Conservation (phyloP, 2,888 invertebrate species). For the Drosophila meridionalis region DNA sequence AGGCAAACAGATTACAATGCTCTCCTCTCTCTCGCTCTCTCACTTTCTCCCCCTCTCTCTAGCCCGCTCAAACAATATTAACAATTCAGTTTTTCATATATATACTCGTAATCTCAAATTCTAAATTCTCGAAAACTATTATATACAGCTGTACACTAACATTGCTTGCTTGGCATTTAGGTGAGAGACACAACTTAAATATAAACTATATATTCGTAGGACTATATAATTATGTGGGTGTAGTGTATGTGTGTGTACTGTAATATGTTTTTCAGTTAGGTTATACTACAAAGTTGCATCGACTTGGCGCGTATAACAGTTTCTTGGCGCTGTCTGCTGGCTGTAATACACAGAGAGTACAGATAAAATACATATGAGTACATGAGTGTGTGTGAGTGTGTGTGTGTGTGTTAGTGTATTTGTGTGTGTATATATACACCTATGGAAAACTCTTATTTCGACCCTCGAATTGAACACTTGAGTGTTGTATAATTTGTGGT, state of each 20-base stretch:
- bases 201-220: slow-evolving; percentile 28
- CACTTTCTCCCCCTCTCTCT: slow-evolving; percentile 11
- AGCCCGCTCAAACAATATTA: slow-evolving; percentile 31
- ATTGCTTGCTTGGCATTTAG: slow-evolving; percentile 52
- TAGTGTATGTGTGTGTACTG: slow-evolving; percentile 11
- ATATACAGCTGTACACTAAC: slow-evolving; percentile 51
- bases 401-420: neutral
- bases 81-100: slow-evolving; percentile 30
- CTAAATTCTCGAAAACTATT: slow-evolving; percentile 45
- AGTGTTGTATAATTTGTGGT: slow-evolving; percentile 5
- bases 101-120: slow-evolving; percentile 26
- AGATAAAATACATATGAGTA: slow-evolving; percentile 19
- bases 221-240: slow-evolving; percentile 16
- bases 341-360: slow-evolving; percentile 24
- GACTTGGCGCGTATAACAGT: slow-evolving; percentile 21
- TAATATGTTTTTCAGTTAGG: slow-evolving; percentile 6
- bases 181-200: slow-evolving; percentile 44
- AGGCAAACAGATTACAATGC: slow-evolving; percentile 81
- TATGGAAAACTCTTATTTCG: slow-evolving; percentile 29
- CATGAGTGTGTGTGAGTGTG: neutral
- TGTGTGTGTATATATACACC: slow-evolving; percentile 7
- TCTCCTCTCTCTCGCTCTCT: slow-evolving; percentile 18
- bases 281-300: slow-evolving; percentile 12
- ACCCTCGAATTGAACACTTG: slow-evolving; percentile 29
- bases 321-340: neutral